phyloP scores from a whole-genome alignment of 1,140 invertebrate species.

The Scaptomyza graminum region DNA sequence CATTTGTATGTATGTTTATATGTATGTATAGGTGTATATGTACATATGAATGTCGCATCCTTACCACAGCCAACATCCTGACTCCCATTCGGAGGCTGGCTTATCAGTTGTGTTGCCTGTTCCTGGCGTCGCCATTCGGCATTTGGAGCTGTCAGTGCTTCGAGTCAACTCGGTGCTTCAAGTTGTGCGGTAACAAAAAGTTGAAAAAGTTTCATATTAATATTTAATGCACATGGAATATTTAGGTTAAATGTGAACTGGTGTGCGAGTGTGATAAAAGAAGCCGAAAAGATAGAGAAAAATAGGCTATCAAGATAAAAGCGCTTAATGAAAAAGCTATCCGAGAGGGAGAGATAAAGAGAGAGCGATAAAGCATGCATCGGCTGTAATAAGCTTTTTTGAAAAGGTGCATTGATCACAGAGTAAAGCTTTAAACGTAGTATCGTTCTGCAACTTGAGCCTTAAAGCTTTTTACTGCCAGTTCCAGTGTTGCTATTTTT shows the following conservation, averaged over 20 bases:
- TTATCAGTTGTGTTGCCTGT: conserved; percentile 52
- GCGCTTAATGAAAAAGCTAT: conserved; percentile 2
- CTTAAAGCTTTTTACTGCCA: neutral
- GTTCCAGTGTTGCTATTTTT: too few species aligned
- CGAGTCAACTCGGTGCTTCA: conserved; percentile 43
- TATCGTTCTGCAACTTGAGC: too few species aligned
- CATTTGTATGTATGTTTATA: neutral
- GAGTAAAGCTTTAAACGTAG: neutral
- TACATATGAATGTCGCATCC: conserved; percentile 7
- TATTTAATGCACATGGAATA: conserved; percentile 35
- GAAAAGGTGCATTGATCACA: neutral
- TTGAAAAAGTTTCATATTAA: conserved; percentile 9
- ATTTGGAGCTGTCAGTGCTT: conserved; percentile 50
- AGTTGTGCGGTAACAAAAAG: conserved; percentile 41
- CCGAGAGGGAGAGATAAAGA: too few species aligned
- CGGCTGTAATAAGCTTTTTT: neutral
- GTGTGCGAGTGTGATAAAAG: conserved; percentile 11
- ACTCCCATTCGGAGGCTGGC: conserved; percentile 12
- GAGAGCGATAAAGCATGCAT: neutral
- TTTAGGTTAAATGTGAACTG: conserved; percentile 13
- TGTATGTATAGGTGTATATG: neutral
- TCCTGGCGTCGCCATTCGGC: conserved; percentile 16
- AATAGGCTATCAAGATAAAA: conserved; percentile 17
- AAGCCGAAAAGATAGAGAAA: neutral
- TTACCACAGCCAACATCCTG: conserved; percentile 24